phyloP scores from a whole-genome alignment of 2,888 invertebrate species.

The Scaptomyza cyrtandrae region DNA sequence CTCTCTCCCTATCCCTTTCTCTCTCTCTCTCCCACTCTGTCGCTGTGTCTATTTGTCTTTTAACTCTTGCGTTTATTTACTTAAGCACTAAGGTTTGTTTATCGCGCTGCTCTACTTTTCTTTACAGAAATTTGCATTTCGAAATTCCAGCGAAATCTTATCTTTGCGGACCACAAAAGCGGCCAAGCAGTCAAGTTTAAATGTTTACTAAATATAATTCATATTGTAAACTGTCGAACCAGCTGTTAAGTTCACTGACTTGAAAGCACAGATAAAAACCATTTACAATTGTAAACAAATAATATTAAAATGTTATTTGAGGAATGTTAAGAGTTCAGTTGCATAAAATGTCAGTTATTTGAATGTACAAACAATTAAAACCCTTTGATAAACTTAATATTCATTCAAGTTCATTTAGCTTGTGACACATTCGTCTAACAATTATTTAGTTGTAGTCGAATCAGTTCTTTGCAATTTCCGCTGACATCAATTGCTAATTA shows the following conservation, averaged over 20 bases:
- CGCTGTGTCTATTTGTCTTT: background rate
- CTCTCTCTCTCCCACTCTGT: too few relatives aligned
- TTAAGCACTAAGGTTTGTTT: conserved; percentile 30
- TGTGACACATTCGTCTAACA: conserved; percentile 35
- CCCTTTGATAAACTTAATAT: background rate
- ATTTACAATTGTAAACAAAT: background rate
- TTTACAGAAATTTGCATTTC: conserved; percentile 46
- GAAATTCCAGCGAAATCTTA: conserved; percentile 40
- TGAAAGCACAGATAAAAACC: background rate
- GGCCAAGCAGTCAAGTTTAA: background rate
- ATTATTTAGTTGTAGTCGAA: conserved; percentile 3
- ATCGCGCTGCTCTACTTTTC: conserved; percentile 45
- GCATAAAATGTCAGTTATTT: background rate
- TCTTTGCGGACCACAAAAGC: conserved; percentile 8
- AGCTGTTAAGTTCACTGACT: conserved; percentile 44
- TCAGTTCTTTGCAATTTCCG: conserved; percentile 57
- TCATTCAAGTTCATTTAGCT: conserved; percentile 20
- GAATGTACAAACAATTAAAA: background rate
- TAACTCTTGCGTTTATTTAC: conserved; percentile 30
- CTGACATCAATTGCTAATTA: conserved; percentile 70
- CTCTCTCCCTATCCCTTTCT: background rate
- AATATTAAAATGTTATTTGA: background rate
- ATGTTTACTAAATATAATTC: conserved; percentile 20
- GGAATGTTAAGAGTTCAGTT: background rate
- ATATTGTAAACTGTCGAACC: conserved; percentile 37